phyloP scores from a whole-genome alignment of 2,113 vertebrate species.

The Phrynosoma platyrhinos region DNA sequence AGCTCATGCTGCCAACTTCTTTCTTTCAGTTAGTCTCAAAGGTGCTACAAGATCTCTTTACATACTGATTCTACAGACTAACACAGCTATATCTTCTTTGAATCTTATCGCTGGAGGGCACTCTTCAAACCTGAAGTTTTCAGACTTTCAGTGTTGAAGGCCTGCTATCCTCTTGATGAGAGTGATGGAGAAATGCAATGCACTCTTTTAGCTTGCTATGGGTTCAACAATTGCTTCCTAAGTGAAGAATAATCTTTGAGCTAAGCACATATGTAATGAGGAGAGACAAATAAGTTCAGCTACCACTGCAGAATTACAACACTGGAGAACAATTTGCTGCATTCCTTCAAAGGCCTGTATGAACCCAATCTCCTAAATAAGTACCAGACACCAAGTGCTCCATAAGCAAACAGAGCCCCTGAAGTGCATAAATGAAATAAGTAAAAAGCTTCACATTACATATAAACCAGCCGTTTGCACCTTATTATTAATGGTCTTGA shows the following conservation, averaged over 20 bases:
- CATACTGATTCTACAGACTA: too few relatives aligned
- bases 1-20: too few relatives aligned
- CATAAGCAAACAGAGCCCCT: constrained; percentile 84
- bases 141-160: constrained; percentile 51
- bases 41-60: too few relatives aligned
- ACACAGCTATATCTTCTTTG: too few relatives aligned
- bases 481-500: constrained; percentile 84
- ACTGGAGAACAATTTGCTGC: constrained; percentile 83
- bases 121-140: constrained; percentile 48
- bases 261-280: constrained; percentile 73
- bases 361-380: constrained; percentile 83
- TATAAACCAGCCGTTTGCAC: constrained; percentile 81
- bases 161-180: constrained; percentile 52
- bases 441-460: constrained; percentile 83
- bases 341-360: constrained; percentile 84
- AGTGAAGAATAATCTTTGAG: constrained; percentile 55
- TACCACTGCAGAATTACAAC: constrained; percentile 82
- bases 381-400: constrained; percentile 87
- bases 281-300: constrained; percentile 77
- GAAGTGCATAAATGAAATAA: constrained; percentile 86
- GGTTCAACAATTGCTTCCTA: constrained; percentile 66
- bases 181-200: constrained; percentile 54
- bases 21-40: too few relatives aligned
- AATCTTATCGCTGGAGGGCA: constrained; percentile 31
- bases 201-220: constrained; percentile 59